Evolutionary conservation across 2,797 vertebrate genomes (phyloP), one percentile per base, ranked within the genome.

Genomic region (Acrossocheilus fasciatus): DNA sequence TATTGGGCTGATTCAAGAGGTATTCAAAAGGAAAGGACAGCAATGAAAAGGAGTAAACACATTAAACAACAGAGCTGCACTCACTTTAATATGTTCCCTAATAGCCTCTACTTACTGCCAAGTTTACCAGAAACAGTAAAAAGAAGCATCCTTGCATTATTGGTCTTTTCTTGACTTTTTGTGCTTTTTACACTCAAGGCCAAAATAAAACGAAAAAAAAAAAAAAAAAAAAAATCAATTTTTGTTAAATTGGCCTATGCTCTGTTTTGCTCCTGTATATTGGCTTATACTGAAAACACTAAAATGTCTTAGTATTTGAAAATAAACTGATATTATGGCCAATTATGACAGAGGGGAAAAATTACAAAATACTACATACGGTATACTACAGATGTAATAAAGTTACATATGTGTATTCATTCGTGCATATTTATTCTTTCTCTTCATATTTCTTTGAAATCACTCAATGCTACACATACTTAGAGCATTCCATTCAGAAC

Each of bases 61-160:
- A 80, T 74, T 85, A 72, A 88, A 82, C 57, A 88, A 80, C 72
- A 77, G 74, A 54, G 50, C 78, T 54, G 43, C 83, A 88, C 70
- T 74, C 64, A 83, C 80, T 54, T 83, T 84, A 81, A 86, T 82
- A 85, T 75, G 74, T 23, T 73, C 54, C 45, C 45, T 85, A 83
- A 87, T 85, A 90, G 83, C 85, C 52, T 83, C 41, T 57, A 77
- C 76, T 72, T 72, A 68, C 74, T 69, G 62, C 68, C 47, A 50
- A 81, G 81, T 82, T 83, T 64, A 81, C 39, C 34, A 76, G 80
- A 81, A 87, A 70, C 57, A 75, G 15, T 47, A 81, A 77, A 78
- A 83, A 70, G 26, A 69, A 18, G 57, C 45, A 73, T 64, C 39
- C 18, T 64, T 69, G 74, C 64, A 81, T 72, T 68, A 66, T 34